Percentiles rank a stretch among this genome's conserved stretches.
Conservation (phyloP, 2,888 invertebrate species). For the Steinernema hermaphroditum region DNA sequence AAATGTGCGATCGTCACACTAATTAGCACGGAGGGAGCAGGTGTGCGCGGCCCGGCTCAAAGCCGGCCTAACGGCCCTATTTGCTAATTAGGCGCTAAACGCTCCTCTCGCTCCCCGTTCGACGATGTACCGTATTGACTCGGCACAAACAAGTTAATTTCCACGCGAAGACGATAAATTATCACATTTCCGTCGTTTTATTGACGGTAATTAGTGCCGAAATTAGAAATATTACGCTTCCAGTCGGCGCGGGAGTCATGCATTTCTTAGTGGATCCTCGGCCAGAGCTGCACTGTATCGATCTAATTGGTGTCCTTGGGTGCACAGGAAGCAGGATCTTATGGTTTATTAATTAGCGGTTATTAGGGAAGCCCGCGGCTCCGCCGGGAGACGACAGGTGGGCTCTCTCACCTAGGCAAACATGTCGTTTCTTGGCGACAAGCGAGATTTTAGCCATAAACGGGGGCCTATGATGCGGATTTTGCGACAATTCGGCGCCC, state of each 20-base stretch:
- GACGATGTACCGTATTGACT: not conserved
- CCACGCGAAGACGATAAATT: not conserved
- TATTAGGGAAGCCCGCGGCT: not conserved
- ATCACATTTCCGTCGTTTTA: conserved; percentile 6
- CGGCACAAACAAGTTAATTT: not conserved
- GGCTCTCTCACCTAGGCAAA: too few species aligned
- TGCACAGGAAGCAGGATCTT: too few species aligned
- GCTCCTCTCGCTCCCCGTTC: not conserved
- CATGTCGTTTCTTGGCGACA: too few species aligned
- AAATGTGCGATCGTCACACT: not conserved
- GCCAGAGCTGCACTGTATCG: too few species aligned
- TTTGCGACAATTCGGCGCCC: not conserved
- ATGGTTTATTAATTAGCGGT: conserved; percentile 11
- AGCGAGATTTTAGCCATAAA: not conserved
- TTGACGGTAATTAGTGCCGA: conserved; percentile 2
- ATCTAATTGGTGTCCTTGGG: not conserved
- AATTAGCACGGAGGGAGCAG: not conserved
- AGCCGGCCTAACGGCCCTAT: not conserved
- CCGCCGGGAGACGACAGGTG: too few species aligned
- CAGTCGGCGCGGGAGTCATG: not conserved
- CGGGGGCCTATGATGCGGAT: not conserved
- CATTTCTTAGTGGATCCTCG: not conserved
- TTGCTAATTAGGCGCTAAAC: not conserved
- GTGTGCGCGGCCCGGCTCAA: not conserved
- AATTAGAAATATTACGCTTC: not conserved